Evolutionary conservation across 2,888 invertebrate species (phyloP), one percentile per base, ranked within the genome.

Genomic region (Orthosia cruda): DNA sequence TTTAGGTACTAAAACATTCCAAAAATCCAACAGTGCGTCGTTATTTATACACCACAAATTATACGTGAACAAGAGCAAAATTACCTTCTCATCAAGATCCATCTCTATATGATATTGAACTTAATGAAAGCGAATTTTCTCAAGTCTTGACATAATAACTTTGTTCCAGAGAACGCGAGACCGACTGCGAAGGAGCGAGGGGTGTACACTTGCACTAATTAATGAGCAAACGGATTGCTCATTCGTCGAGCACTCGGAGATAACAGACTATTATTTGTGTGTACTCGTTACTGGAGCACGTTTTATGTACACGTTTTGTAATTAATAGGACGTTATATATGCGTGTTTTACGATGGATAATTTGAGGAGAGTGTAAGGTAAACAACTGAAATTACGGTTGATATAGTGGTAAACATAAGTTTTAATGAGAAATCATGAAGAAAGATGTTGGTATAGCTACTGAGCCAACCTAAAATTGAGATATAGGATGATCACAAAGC

Each of bases 151-250:
- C 45, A 45, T 61, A 77, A 64, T 49, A 55, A 49, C 20, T 0
- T 50, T 45, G 20, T 72, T 54, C 32, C 18, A 20, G 12, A 11
- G 13, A 23, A 58, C 13, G 23, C 4, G 20, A 62, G n/a, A 55
- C 18, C 23, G 45, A 47, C 13, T 20, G 20, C 9, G 23, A 20
- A 50, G 32, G 26, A 49, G n/a, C 57, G 50, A 45, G 32, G 26
- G 55, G n/a, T 65, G 50, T 66, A 62, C 47, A 47, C 55, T 45
- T 49, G 65, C 54, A 49, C 20, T 71, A 70, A 83, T 69, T 79
- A 71, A 84, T 80, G 62, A 80, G 23, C 26, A 50, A 66, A 62
- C 49, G 23, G 54, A 62, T 71, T 57, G 50, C 61, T 23, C 40
- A 63, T 54, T 66, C 57, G 52, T 71, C 61, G 68, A 50, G 40